A percentile compares a stretch with the other conserved stretches of the same genome.
phyloP scores from a whole-genome alignment of 1,140 invertebrate genomes.

The Leptonema lineaticorne region DNA sequence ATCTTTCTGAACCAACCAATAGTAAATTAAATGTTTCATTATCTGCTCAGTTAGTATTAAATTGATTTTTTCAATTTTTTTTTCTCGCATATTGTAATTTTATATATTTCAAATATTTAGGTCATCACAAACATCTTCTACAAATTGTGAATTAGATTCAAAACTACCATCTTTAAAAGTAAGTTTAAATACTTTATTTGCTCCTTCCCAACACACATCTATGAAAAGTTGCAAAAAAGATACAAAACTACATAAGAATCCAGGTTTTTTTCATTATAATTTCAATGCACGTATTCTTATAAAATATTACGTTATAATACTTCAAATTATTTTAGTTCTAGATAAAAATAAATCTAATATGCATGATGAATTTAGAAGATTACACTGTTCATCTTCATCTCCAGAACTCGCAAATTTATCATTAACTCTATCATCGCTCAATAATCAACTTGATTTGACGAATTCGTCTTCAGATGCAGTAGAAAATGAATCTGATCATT shows the following conservation, averaged over 20 bases:
- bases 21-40: slow-evolving; percentile 27
- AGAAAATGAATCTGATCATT: too few species aligned
- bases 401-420: slow-evolving; percentile 32
- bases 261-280: slow-evolving; percentile 13
- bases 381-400: slow-evolving; percentile 34
- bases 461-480: too few species aligned
- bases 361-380: slow-evolving; percentile 10
- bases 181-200: slow-evolving; percentile 38
- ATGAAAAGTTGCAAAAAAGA: slow-evolving; percentile 22
- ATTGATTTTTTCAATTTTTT: slow-evolving; percentile 7
- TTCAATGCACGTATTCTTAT: not conserved
- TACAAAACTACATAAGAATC: slow-evolving; percentile 26
- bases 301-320: slow-evolving; percentile 10
- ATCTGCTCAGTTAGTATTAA: slow-evolving; percentile 24
- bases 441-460: too few species aligned
- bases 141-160: slow-evolving; percentile 30
- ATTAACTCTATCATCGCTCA: too few species aligned
- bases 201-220: slow-evolving; percentile 25
- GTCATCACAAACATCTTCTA: slow-evolving; percentile 25
- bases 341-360: slow-evolving; percentile 22
- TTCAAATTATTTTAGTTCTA: not conserved
- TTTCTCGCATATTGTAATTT: not conserved
- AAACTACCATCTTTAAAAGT: slow-evolving; percentile 36
- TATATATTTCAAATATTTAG: too few species aligned
- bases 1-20: not conserved